Evolutionary conservation across 2,113 vertebrate genomes (phyloP).

Genomic region (Girardinichthys multiradiatus): DNA sequence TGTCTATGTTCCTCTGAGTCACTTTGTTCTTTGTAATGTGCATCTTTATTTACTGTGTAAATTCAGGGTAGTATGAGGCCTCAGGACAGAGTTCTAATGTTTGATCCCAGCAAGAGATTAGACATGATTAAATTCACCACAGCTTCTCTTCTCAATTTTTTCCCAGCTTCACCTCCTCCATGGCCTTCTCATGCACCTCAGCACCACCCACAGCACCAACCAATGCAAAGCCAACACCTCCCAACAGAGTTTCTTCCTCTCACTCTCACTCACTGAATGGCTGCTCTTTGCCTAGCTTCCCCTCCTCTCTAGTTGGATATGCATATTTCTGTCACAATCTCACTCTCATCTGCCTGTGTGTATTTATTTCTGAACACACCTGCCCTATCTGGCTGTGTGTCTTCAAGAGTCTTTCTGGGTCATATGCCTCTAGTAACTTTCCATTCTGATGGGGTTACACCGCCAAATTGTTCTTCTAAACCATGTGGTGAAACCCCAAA

Average conservation of each 20-base stretch:
- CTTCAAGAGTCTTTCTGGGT: slow-evolving; percentile 20
- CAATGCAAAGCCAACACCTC: slow-evolving; percentile 65
- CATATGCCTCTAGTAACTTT: slow-evolving; percentile 52
- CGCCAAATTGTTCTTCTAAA: slow-evolving; percentile 3
- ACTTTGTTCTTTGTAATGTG: slow-evolving; percentile 13
- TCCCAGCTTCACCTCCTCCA: slow-evolving; percentile 22
- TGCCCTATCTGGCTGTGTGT: slow-evolving; percentile 32
- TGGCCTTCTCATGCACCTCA: slow-evolving; percentile 29
- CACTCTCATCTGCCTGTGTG: slow-evolving; percentile 10
- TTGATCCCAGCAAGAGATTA: no score
- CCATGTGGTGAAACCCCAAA: slow-evolving; percentile 12
- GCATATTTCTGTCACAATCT: slow-evolving; percentile 39
- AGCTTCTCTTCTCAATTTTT: slow-evolving; percentile 9
- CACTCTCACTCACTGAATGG: slow-evolving; percentile 23
- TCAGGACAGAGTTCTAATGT: neutral
- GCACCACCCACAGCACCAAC: slow-evolving; percentile 65
- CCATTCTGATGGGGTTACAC: slow-evolving; percentile 52
- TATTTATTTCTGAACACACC: slow-evolving; percentile 33
- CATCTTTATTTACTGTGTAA: neutral
- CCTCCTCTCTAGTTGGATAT: slow-evolving; percentile 29
- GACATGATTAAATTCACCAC: neutral
- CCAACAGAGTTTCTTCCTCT: slow-evolving; percentile 25
- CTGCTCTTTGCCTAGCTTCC: slow-evolving; percentile 6
- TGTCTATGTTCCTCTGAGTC: slow-evolving; percentile 6
- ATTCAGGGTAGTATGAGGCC: neutral